Conservation (phyloP, 35 echinoderm and acorn worm species). For the Nesometra sesokonis region DNA sequence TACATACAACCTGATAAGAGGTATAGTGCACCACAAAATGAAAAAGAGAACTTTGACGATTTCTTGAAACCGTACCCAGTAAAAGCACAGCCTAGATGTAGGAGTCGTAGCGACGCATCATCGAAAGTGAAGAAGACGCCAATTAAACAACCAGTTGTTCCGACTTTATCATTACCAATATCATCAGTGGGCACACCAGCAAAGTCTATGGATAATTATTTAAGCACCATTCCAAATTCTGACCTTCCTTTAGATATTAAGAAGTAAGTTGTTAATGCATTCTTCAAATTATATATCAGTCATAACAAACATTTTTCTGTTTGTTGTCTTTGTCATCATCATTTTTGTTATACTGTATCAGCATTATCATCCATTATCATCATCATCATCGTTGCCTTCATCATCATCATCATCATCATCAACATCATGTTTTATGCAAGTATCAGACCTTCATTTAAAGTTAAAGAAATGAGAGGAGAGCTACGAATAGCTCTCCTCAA, state of each 20-base stretch:
- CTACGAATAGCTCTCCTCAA: too few relatives aligned
- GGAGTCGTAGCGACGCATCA: not conserved
- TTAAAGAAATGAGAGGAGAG: too few relatives aligned
- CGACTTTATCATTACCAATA: constrained; percentile 67
- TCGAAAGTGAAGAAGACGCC: constrained; percentile 6
- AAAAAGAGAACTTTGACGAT: not conserved
- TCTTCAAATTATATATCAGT: not conserved
- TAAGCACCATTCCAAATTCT: constrained; percentile 2
- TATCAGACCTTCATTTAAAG: too few relatives aligned
- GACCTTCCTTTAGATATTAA: constrained; percentile 40
- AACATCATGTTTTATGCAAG: too few relatives aligned
- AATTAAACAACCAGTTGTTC: constrained; percentile 74
- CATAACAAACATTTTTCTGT: not conserved
- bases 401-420: too few relatives aligned
- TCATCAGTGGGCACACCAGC: constrained; percentile 41
- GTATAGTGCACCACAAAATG: not conserved
- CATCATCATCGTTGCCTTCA: too few relatives aligned
- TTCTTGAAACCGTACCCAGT: not conserved
- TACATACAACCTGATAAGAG: not conserved
- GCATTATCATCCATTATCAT: too few relatives aligned
- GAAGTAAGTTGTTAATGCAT: too few relatives aligned
- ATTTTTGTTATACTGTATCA: too few relatives aligned
- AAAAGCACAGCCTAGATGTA: not conserved
- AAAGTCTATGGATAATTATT: constrained; percentile 52
- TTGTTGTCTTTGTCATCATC: too few relatives aligned